Evolutionary conservation across 1,140 invertebrate species (phyloP).

Genomic region (Pogonomyrmex californicus): DNA sequence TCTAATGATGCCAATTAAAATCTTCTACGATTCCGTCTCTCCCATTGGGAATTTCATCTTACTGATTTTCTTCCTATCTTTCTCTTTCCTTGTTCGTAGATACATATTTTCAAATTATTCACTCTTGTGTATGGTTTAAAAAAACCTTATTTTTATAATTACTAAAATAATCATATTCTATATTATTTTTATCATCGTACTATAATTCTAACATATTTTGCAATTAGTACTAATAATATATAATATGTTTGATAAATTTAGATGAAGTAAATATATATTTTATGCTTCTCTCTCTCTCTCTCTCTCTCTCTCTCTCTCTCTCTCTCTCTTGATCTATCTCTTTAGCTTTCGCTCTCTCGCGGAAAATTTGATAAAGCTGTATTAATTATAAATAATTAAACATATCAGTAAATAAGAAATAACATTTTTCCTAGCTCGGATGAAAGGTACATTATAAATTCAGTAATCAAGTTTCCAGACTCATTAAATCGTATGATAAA

Average conservation of each 20-base stretch:
- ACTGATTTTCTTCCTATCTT: slow-evolving; percentile 37
- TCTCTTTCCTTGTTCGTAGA: background rate
- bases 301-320: too few relatives aligned
- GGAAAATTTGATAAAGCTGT: slow-evolving; percentile 20
- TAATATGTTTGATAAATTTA: slow-evolving; percentile 36
- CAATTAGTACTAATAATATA: slow-evolving; percentile 20
- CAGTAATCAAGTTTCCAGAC: slow-evolving; percentile 49
- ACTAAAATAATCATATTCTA: slow-evolving; percentile 2
- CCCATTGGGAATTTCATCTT: slow-evolving; percentile 62
- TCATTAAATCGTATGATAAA: slow-evolving; percentile 36
- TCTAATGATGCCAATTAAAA: slow-evolving; percentile 77
- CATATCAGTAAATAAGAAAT: slow-evolving; percentile 50
- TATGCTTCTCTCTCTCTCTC: background rate
- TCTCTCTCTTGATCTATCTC: background rate
- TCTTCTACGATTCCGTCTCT: slow-evolving; percentile 60
- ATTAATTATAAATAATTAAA: slow-evolving; percentile 53
- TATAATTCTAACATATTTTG: background rate
- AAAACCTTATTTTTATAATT: background rate
- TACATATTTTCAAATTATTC: background rate
- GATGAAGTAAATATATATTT: background rate
- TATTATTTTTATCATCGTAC: background rate
- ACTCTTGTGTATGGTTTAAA: background rate
- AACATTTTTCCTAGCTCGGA: background rate
- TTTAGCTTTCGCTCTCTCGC: background rate
- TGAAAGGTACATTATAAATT: slow-evolving; percentile 52